Evolutionary conservation across 2,113 vertebrate genomes (phyloP).

Genomic region (Tilapia sparmanii): DNA sequence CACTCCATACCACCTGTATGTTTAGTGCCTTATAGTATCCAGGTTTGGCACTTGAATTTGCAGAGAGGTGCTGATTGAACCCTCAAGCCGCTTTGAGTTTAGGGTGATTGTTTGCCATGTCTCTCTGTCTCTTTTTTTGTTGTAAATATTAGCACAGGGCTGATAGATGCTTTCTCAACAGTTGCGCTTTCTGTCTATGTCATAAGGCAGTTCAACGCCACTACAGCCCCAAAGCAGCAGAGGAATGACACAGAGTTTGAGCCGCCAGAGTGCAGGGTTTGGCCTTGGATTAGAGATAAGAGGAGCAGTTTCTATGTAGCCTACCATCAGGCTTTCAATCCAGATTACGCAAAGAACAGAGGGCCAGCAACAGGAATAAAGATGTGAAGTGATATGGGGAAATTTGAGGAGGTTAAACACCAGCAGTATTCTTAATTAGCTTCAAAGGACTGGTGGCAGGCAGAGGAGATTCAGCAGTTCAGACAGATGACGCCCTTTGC

Average conservation of each 20-base stretch:
- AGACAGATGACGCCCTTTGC: background rate
- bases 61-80: background rate
- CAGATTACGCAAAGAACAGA: background rate
- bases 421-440: background rate
- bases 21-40: background rate
- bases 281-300: background rate
- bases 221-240: background rate
- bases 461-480: background rate
- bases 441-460: background rate
- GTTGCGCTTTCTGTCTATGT: background rate
- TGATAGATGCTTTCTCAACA: background rate
- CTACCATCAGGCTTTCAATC: background rate
- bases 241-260: background rate
- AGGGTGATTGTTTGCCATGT: background rate
- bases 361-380: background rate
- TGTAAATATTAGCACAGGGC: background rate
- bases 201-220: background rate
- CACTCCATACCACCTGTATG: background rate
- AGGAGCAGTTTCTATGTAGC: background rate
- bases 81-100: background rate
- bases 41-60: background rate
- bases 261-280: background rate
- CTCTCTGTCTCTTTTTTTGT: background rate
- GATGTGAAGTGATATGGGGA: background rate
- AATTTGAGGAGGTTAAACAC: background rate